Conservation (phyloP, 2,797 vertebrate genomes). For the Prunella strophiata region DNA sequence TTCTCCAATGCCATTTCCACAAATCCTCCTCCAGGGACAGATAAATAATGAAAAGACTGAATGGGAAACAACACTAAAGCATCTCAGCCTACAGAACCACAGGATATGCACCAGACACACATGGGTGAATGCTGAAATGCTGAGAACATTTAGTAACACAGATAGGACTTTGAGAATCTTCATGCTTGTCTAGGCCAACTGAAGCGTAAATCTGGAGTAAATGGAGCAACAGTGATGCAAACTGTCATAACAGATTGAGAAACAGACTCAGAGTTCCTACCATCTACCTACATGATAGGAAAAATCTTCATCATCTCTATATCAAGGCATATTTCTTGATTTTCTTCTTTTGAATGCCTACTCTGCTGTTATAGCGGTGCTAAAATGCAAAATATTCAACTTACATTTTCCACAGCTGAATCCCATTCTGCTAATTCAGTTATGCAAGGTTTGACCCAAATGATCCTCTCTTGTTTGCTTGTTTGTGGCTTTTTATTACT, state of each 20-base stretch:
- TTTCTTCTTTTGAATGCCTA: neutral
- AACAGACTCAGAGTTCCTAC: neutral
- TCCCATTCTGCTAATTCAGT: conserved; percentile 2
- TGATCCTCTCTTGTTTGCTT: neutral
- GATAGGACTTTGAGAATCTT: conserved; percentile 15
- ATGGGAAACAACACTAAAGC: conserved; percentile 20
- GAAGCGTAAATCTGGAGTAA: conserved; percentile 29
- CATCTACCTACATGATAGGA: neutral
- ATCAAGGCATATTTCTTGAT: neutral
- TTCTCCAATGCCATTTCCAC: conserved; percentile 38
- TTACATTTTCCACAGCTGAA: neutral
- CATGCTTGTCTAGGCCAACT: conserved; percentile 9
- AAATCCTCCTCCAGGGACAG: conserved; percentile 33
- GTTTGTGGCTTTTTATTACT: neutral
- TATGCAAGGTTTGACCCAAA: neutral
- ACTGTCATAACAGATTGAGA: conserved; percentile 40
- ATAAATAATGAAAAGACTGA: conserved; percentile 48
- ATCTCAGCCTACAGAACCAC: conserved; percentile 19
- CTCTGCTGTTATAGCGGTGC: rapidly evolving
- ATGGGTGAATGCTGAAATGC: conserved; percentile 20
- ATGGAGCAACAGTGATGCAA: conserved; percentile 42
- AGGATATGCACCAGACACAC: conserved; percentile 29
- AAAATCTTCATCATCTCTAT: conserved; percentile 14
- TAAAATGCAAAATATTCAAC: neutral
- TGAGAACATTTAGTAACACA: conserved; percentile 45